Percentiles rank a stretch among this genome's conserved stretches.
phyloP scores from a whole-genome alignment of 2,113 vertebrate species.

The Dipodomys spectabilis region DNA sequence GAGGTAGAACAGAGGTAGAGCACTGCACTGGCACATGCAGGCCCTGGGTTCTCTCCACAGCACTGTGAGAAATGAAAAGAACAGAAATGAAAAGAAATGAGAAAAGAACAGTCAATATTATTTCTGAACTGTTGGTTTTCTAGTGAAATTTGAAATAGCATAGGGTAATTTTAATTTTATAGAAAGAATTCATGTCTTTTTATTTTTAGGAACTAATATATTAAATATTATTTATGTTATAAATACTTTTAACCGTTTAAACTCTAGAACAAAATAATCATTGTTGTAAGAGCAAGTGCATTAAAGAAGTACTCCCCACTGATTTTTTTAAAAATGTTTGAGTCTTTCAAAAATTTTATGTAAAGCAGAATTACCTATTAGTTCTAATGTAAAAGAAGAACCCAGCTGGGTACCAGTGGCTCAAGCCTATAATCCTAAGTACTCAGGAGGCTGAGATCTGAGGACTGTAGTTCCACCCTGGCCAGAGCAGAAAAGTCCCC shows the following conservation, averaged over 20 bases:
- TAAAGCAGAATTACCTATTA: not conserved
- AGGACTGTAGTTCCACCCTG: too few relatives aligned
- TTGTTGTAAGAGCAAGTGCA: not conserved
- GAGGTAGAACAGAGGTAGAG: not conserved
- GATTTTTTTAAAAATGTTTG: not conserved
- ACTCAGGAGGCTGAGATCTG: too few relatives aligned
- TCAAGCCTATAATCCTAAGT: too few relatives aligned
- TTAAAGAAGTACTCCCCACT: not conserved
- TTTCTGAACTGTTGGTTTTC: constrained; percentile 11
- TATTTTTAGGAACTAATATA: not conserved
- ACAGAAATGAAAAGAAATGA: not conserved
- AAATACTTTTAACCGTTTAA: constrained; percentile 35
- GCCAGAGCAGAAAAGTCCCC: too few relatives aligned
- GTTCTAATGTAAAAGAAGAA: not conserved
- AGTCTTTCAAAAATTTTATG: not conserved
- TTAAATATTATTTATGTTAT: not conserved
- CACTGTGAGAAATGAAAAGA: too few relatives aligned
- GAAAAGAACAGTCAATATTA: not conserved
- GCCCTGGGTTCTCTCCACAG: not conserved
- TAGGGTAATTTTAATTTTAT: not conserved
- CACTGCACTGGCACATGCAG: not conserved
- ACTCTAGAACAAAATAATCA: constrained; percentile 14
- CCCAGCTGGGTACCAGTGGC: too few relatives aligned
- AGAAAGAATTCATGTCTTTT: not conserved
- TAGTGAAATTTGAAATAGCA: constrained; percentile 20